phyloP scores from a whole-genome alignment of 2,113 vertebrate genomes.

The Daboia siamensis region DNA sequence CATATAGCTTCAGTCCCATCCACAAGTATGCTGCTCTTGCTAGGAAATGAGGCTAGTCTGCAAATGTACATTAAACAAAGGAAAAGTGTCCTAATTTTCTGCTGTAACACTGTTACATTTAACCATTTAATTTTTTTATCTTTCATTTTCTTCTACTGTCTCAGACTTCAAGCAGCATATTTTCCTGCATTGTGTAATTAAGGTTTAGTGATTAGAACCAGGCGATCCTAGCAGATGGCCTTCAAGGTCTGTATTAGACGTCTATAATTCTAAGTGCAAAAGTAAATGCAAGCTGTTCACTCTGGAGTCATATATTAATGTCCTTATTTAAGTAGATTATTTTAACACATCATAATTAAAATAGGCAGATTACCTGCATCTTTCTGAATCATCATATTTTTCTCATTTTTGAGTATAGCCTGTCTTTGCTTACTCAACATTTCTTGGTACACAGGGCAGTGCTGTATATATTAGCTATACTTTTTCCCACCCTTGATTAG shows the following conservation, averaged over 20 bases:
- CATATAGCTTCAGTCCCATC: background rate
- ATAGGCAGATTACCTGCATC: background rate
- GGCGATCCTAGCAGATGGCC: no score
- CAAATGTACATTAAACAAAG: background rate
- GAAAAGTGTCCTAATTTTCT: background rate
- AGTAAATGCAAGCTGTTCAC: background rate
- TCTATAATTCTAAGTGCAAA: background rate
- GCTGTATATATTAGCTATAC: background rate
- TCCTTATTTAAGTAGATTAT: background rate
- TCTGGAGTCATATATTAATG: background rate
- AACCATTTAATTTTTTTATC: background rate
- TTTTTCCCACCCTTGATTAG: background rate
- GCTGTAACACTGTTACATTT: background rate
- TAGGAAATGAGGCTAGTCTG: background rate
- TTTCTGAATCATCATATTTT: background rate
- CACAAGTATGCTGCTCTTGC: background rate
- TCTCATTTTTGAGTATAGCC: background rate
- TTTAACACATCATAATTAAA: background rate
- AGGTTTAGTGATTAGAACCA: background rate
- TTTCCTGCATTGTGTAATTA: background rate
- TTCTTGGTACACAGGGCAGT: background rate
- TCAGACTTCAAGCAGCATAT: background rate
- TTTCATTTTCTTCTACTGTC: no score
- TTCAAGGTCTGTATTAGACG: background rate
- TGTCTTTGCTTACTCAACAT: background rate